Evolutionary conservation across 30 jellyfish, hydroid and myxozoan genomes (phyloP).

Genomic region (Chironex yamaguchii): DNA sequence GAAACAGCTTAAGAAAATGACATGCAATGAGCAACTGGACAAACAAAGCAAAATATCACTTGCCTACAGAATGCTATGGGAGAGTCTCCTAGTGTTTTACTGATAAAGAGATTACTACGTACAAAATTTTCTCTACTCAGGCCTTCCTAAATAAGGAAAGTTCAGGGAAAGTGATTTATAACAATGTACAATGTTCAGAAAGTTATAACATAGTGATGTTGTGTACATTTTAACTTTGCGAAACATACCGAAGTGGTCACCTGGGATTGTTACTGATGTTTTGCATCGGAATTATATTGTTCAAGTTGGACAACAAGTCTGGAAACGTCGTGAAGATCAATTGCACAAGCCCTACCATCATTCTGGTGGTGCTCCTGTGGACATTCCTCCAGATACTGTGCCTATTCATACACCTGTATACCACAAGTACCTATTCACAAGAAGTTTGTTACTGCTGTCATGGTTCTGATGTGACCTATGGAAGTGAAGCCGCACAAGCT

Average conservation of each 20-base stretch:
- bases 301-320: not conserved
- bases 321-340: not conserved
- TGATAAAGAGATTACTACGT: not conserved
- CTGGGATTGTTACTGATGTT: not conserved
- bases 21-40: not conserved
- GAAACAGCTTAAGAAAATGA: not conserved
- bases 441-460: no score
- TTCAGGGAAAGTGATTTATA: not conserved
- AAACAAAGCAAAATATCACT: no score
- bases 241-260: not conserved
- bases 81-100: no score
- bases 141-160: not conserved
- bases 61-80: no score
- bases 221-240: not conserved
- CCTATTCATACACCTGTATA: no score
- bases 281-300: not conserved
- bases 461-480: no score
- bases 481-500: no score
- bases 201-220: not conserved
- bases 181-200: not conserved
- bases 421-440: no score
- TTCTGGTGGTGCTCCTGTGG: no score
- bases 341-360: not conserved
- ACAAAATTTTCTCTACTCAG: not conserved
- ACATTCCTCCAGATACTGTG: no score